These are phyloP conservation scores for Epistrophe grossulariae DNA, from an alignment of 2,888 invertebrate genomes.

Conservation along the genomic window DNA sequence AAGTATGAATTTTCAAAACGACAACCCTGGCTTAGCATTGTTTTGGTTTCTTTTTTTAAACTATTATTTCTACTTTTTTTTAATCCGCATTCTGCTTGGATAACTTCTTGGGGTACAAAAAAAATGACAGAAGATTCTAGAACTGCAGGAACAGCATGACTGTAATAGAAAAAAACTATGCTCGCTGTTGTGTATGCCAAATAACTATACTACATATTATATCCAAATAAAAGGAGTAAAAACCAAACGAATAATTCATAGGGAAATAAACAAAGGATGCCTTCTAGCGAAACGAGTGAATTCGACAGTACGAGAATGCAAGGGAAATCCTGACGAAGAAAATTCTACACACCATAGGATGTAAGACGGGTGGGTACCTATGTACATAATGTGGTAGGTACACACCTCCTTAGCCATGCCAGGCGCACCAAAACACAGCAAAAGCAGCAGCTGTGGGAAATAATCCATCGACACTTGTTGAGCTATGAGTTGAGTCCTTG, in stretches of 20 bases:
- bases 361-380: neutral
- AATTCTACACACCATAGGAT: slow-evolving; percentile 31
- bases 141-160: neutral
- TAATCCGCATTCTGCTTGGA: slow-evolving; percentile 20
- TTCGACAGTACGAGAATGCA: slow-evolving; percentile 38
- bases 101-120: slow-evolving; percentile 21
- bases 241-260: slow-evolving; percentile 51
- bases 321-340: slow-evolving; percentile 57
- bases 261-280: slow-evolving; percentile 54
- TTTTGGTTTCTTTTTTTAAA: slow-evolving; percentile 4
- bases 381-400: neutral
- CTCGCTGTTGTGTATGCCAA: slow-evolving; percentile 11
- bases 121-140: neutral
- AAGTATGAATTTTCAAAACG: neutral
- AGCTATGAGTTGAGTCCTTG: slow-evolving; percentile 60
- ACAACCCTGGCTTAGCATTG: neutral
- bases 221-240: slow-evolving; percentile 47
- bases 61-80: slow-evolving; percentile 9
- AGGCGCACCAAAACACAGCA: slow-evolving; percentile 4
- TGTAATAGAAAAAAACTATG: slow-evolving; percentile 10
- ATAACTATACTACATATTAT: slow-evolving; percentile 10
- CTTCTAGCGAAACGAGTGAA: slow-evolving; percentile 54
- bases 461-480: slow-evolving; percentile 69
- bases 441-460: slow-evolving; percentile 56
- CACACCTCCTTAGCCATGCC: neutral